Base-by-base conservation (phyloP, 64 coral and sea anemone genomes). In the Stichodactyla mertensii region DNA sequence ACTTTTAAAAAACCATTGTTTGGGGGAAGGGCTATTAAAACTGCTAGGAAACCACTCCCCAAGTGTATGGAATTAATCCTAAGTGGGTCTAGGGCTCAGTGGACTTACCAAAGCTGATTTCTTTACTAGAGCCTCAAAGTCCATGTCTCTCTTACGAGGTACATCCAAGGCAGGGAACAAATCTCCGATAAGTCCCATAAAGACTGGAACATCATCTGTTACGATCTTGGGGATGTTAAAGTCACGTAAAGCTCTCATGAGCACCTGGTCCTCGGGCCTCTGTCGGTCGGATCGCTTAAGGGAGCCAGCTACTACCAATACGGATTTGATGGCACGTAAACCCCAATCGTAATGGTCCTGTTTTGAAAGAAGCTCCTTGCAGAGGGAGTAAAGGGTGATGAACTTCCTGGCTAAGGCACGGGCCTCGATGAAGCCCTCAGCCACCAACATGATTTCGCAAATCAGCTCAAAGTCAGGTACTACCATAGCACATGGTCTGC, bases 371-470 rank as follows among this genome's bases (percentile, higher is more conserved):
- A 99, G 88, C 79, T 99, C 97, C 88, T 99, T 99, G 84, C 97
- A 99, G 26, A 99, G 88, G 1, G 97, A 99, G 82, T 99, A 99
- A 4, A 99, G 64, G 45, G 97, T 99, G 67, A 99, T 99, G 23
- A 99, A 99, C 77, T 99, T 99, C 45, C 97, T 85, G 26, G 97
- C 97, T 71, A 99, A 80, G 4, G 62, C 89, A 57, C 97, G 90
- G 19, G 97, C 97, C 61, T 99, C 97, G 10, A 99, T 86, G 55
- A 99, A 99, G 51, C 97, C 97, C 88, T 99, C 97, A 80, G 97
- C 97, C 55, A 99, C 97, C 93, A 99, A 99, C 97, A 99, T 99
- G 90, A 99, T 99, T 93, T 99, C 97, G 70, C 97, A 99, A 82
- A 99, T 99, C 54, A 99, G 91, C 74, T 99, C 97, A 78, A 99